Evolutionary conservation across 2,888 invertebrate species (phyloP).

Genomic region (Odontomyia ornata): DNA sequence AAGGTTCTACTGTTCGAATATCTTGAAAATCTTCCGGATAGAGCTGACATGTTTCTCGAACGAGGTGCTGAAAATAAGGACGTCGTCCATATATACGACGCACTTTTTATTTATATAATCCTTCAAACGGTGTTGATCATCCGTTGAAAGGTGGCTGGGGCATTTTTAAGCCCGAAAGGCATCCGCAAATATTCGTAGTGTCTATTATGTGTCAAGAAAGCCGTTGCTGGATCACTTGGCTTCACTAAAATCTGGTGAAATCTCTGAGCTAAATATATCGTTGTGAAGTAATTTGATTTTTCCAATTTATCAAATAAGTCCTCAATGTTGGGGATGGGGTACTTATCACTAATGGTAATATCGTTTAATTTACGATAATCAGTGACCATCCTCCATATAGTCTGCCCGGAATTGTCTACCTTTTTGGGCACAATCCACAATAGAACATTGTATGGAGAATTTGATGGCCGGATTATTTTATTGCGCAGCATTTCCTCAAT

Average conservation of each 20-base stretch:
- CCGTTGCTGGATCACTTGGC: constrained; percentile 17
- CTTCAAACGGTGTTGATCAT: constrained; percentile 47
- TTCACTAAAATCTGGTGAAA: constrained; percentile 37
- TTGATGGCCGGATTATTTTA: constrained; percentile 34
- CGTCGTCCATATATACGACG: constrained; percentile 39
- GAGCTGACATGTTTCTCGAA: constrained; percentile 54
- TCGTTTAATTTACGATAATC: no score
- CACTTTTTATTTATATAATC: constrained; percentile 53
- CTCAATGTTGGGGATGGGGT: constrained; percentile 53
- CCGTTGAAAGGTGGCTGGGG: constrained; percentile 38
- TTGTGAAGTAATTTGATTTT: constrained; percentile 53
- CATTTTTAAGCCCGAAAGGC: constrained; percentile 43
- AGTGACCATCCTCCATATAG: constrained; percentile 34
- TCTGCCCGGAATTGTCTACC: constrained; percentile 32
- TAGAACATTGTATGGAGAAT: no score
- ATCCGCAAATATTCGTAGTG: constrained; percentile 38
- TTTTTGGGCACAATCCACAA: no score
- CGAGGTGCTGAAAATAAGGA: constrained; percentile 42
- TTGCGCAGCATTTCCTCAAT: neutral
- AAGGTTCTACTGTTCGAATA: constrained; percentile 45
- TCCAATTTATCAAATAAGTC: constrained; percentile 55
- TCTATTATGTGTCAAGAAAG: constrained; percentile 34
- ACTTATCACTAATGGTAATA: constrained; percentile 51
- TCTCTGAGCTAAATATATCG: constrained; percentile 53
- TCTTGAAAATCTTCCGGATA: constrained; percentile 52